Percentiles rank a stretch among this genome's conserved stretches.
These are phyloP conservation scores for Charina bottae DNA, from an alignment of 2,113 vertebrate genomes.

Conservation along the genomic window DNA sequence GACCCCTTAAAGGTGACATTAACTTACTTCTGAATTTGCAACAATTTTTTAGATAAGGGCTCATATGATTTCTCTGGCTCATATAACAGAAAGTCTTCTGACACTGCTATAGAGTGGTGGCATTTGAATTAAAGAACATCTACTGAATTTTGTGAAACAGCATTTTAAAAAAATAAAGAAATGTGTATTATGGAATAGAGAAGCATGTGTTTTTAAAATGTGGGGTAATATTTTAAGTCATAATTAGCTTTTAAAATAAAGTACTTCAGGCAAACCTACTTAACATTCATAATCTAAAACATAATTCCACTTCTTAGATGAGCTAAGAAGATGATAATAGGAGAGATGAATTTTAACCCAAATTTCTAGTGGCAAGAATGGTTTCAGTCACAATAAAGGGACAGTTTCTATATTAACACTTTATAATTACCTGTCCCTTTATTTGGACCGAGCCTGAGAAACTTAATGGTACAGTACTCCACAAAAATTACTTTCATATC, in stretches of 20 bases:
- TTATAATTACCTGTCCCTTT: neutral
- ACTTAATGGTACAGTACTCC: neutral
- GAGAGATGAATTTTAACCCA: neutral
- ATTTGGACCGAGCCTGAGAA: neutral
- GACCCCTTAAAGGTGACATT: neutral
- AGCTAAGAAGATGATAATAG: neutral
- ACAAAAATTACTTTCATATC: neutral
- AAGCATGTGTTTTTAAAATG: neutral
- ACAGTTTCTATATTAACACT: neutral
- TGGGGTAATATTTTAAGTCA: neutral
- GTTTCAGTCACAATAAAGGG: neutral
- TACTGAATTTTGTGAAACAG: neutral
- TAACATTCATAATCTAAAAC: neutral
- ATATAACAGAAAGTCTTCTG: neutral
- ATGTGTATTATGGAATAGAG: neutral
- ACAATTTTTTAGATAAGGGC: neutral
- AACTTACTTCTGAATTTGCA: neutral
- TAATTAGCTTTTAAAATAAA: neutral
- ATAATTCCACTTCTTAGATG: neutral
- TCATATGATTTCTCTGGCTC: too few species aligned
- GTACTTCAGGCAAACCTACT: neutral
- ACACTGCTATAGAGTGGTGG: neutral
- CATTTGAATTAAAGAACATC: neutral
- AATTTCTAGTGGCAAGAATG: neutral
- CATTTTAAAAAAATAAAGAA: neutral